Base-by-base conservation (phyloP, 2,113 vertebrate species). In the Azemiops feae region DNA sequence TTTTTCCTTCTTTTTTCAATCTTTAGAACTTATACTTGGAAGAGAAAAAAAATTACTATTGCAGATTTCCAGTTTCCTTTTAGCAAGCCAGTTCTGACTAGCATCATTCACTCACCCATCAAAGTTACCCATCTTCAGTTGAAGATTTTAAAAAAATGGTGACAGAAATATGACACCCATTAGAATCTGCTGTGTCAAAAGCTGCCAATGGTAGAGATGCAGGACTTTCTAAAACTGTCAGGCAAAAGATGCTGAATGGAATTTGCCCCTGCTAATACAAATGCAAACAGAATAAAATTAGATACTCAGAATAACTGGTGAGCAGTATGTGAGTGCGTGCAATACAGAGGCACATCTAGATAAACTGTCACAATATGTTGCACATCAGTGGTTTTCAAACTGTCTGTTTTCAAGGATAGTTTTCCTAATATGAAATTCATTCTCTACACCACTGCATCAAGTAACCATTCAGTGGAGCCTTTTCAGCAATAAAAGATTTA, bases 161-260 rank as follows among this genome's bases (percentile, higher is more conserved):
- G 87, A 89, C 87, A 86, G 87, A 50, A 87, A 91, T 89, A 27
- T 69, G 91, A 93, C 45, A 92, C 91, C 74, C 91, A 55, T 89
- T 89, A 89, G 11, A 54, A 92, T 92, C 50, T 39, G 30, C 64
- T 88, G 16, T 92, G 74, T 64, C 91, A 90, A 94, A 64, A 92
- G 69, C 34, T 89, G 34, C 45, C 47, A 92, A 92, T 10, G 4
- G 55, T 92, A 86, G 89, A 92, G 55, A 69, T 89, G 55, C 45
- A 45, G 7, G 43, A 85, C 39, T 85, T 92, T 85, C 39, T 30
- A 64, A 87, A 93, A 88, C 3, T 89, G 69, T n/a, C 93, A 93
- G 45, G 16, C 22, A 34, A 91, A 81, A 89, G 55, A 55, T 69
- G 25, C 34, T 50, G 34, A 55, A 18, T 87, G 88, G 60, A 81